Base-by-base conservation (phyloP, 2,888 invertebrate species). In the Lysandra coridon region DNA sequence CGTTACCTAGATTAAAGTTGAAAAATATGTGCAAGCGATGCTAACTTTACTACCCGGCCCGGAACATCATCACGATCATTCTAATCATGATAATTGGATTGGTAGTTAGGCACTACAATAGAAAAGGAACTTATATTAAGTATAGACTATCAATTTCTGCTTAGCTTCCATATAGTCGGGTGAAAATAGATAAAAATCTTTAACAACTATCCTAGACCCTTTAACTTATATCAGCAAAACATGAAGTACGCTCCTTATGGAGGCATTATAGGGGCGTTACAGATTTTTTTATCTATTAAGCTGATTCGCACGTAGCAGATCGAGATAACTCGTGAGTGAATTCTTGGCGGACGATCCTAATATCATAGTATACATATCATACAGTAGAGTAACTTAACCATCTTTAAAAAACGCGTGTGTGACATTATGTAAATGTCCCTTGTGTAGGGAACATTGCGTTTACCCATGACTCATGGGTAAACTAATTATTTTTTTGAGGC, bases 311-410 rank as follows among this genome's bases (percentile, higher is more conserved):
- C 49, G 49, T 44, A 75, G 5, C 7, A 57, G 76, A 76, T 76
- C 76, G 33, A 57, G 76, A 76, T 76, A 33, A 57, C 14, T 49
- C 12, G 74, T 30, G 74, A 74, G 64, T 57, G 74, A 79, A 79
- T 79, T 74, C 62, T 76, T 79, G 80, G 81, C 57, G 80, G 79
- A 81, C 80, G 80, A 76, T 81, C 81, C 73, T 82, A 81, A 84
- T 57, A 57, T 57, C 4, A 57, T 4, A 57, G 53, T 57, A 57
- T 57, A 57, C 57, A 17, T 17, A 57, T 57, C 17, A 57, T 57
- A 57, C 57, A 57, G 57, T 17, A 57, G 57, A 17, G 4, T 57
- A 17, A 57, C 57, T 57, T 57, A 4, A 4, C 53, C 17, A 3
- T 57, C 14, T 57, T 57, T 7, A 1, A 49, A 10, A 49, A 2